Conservation (phyloP, 2,888 invertebrate species). For the Pyrochroa serraticornis region DNA sequence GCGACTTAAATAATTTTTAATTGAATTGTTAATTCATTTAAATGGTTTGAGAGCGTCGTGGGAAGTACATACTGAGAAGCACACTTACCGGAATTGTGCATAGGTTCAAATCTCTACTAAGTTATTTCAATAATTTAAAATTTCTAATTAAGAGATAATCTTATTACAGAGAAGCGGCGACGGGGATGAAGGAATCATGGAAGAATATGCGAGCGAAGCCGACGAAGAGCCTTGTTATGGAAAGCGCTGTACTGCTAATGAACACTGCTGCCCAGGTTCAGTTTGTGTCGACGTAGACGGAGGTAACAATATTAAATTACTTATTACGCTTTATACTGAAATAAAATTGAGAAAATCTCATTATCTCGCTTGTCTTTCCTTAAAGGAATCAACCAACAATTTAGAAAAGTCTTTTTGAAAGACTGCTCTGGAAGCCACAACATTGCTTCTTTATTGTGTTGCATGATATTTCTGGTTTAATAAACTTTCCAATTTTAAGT, state of each 20-base stretch:
- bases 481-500: too few relatives aligned
- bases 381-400: too few relatives aligned
- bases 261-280: conserved; percentile 82
- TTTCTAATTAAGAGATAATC: conserved; percentile 6
- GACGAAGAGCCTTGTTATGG: conserved; percentile 79
- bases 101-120: too few relatives aligned
- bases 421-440: too few relatives aligned
- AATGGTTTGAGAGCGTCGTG: too few relatives aligned
- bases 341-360: conserved; percentile 1
- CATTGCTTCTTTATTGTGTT: too few relatives aligned
- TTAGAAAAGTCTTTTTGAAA: too few relatives aligned
- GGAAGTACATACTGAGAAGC: too few relatives aligned
- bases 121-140: background rate
- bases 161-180: conserved; percentile 48
- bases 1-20: too few relatives aligned
- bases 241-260: conserved; percentile 75
- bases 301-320: conserved; percentile 55
- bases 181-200: conserved; percentile 51
- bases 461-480: too few relatives aligned
- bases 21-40: too few relatives aligned
- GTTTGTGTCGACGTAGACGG: conserved; percentile 74
- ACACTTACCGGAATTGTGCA: too few relatives aligned
- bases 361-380: conserved; percentile 3
- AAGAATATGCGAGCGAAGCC: conserved; percentile 59
- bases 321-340: conserved; percentile 9